Evolutionary conservation across 2,113 vertebrate species (phyloP).

Genomic region (Sinocyclocheilus anophthalmus): DNA sequence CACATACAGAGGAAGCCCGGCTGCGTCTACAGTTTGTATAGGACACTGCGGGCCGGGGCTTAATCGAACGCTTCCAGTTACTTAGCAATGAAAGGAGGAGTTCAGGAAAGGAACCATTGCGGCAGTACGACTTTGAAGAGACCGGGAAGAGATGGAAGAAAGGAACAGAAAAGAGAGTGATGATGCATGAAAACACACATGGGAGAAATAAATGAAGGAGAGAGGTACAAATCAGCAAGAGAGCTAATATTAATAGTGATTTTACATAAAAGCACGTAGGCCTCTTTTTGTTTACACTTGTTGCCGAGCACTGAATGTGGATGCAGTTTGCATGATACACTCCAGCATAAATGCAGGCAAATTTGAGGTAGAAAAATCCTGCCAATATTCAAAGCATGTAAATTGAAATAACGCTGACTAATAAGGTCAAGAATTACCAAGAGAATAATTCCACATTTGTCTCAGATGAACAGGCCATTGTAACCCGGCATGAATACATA

Average conservation of each 20-base stretch:
- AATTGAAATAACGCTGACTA: background rate
- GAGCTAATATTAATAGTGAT: background rate
- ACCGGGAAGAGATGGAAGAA: constrained; percentile 75
- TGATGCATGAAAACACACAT: constrained; percentile 46
- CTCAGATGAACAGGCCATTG: background rate
- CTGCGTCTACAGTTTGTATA: constrained; percentile 82
- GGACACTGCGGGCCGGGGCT: constrained; percentile 84
- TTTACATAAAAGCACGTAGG: background rate
- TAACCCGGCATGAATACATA: constrained; percentile 69
- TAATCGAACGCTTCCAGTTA: constrained; percentile 87
- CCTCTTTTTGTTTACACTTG: background rate
- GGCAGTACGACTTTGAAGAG: constrained; percentile 85
- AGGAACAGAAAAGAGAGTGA: constrained; percentile 61
- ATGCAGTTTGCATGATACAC: background rate
- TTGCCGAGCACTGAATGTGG: background rate
- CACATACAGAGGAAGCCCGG: constrained; percentile 84
- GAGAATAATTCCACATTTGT: background rate
- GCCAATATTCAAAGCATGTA: background rate
- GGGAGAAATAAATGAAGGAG: constrained; percentile 37
- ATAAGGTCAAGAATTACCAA: background rate
- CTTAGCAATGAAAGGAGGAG: constrained; percentile 89
- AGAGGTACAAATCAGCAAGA: constrained; percentile 27
- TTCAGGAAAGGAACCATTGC: constrained; percentile 84
- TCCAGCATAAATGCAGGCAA: background rate
- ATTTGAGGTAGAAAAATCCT: background rate